A percentile compares a stretch with the other conserved stretches of the same genome.
These are phyloP conservation scores for Azemiops feae DNA, from an alignment of 2,113 vertebrate species.

Conservation along the genomic window DNA sequence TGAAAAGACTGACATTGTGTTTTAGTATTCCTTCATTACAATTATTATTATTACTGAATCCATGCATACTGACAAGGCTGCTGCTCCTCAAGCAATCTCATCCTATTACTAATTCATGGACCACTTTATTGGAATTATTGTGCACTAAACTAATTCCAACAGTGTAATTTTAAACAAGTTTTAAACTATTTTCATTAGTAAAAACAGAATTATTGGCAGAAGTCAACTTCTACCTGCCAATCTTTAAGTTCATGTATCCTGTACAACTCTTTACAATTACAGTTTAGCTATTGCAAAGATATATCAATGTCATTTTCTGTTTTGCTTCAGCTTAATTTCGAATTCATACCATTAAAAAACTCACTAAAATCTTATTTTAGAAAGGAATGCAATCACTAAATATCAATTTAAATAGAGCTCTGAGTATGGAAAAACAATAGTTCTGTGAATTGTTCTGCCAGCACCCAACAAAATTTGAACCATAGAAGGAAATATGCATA, in stretches of 20 bases:
- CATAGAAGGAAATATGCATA: background rate
- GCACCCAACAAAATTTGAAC: background rate
- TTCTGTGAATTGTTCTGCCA: background rate
- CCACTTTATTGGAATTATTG: constrained; percentile 50
- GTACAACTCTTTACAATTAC: background rate
- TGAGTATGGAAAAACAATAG: background rate
- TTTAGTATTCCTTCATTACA: constrained; percentile 74
- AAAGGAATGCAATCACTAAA: background rate
- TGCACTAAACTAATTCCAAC: constrained; percentile 53
- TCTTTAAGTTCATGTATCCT: background rate
- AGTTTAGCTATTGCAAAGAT: background rate
- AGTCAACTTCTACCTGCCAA: background rate
- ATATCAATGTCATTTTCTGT: background rate
- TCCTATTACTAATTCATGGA: constrained; percentile 63
- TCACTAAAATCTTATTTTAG: background rate
- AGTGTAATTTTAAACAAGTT: constrained; percentile 34
- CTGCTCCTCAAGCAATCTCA: constrained; percentile 60
- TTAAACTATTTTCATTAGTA: background rate
- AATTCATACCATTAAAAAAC: background rate
- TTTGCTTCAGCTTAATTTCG: background rate
- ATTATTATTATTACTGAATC: constrained; percentile 74
- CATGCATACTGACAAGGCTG: constrained; percentile 67
- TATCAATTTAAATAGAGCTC: background rate
- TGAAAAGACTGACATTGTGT: constrained; percentile 65
- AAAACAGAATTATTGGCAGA: background rate